phyloP scores from a whole-genome alignment of 2,797 vertebrate genomes.

The Capromys pilorides region DNA sequence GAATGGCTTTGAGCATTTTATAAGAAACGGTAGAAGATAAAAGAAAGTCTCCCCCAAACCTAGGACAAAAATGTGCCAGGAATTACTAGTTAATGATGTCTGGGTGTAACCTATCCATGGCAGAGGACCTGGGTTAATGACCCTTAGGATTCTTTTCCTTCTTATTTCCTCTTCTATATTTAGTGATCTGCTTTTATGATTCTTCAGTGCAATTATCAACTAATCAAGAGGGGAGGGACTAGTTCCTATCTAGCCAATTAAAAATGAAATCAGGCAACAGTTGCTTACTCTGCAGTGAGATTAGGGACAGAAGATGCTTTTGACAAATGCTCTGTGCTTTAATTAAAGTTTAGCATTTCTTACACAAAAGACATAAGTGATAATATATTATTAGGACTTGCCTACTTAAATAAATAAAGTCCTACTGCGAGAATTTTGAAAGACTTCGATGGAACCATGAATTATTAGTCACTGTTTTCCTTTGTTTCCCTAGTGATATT shows the following conservation, averaged over 20 bases:
- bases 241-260: conserved; percentile 25
- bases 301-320: conserved; percentile 58
- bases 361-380: conserved; percentile 62
- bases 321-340: conserved; percentile 62
- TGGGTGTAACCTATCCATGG: neutral
- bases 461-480: conserved; percentile 44
- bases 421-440: conserved; percentile 49
- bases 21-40: neutral
- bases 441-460: conserved; percentile 40
- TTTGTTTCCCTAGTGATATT: conserved; percentile 26
- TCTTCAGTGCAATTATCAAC: neutral
- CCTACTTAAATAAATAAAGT: conserved; percentile 70
- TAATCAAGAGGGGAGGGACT: neutral
- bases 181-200: conserved; percentile 7
- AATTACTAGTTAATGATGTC: conserved; percentile 25
- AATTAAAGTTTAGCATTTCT: conserved; percentile 71
- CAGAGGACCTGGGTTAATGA: neutral
- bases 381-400: conserved; percentile 65
- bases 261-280: conserved; percentile 46
- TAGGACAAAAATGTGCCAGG: neutral
- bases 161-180: neutral
- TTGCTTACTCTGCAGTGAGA: conserved; percentile 14
- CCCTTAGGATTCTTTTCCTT: neutral
- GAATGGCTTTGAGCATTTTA: neutral
- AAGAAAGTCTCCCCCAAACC: neutral